Percentiles rank a stretch among this genome's conserved stretches.
Conservation (phyloP, 2,113 vertebrate species). For the Nymphicus hollandicus region DNA sequence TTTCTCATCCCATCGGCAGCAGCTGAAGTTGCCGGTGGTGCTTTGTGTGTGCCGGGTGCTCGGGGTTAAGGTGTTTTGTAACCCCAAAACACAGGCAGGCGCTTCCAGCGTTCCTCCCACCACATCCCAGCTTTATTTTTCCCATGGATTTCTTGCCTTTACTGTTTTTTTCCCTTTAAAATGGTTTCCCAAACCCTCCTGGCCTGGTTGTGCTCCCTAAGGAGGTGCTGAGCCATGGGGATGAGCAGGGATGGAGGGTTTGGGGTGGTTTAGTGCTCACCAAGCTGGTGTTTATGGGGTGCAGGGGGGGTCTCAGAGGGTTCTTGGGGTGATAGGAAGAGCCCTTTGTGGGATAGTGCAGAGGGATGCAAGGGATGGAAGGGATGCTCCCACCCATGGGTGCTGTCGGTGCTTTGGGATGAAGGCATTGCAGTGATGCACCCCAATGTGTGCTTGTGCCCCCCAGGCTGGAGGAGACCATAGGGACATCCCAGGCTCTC, state of each 20-base stretch:
- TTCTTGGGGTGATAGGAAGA: neutral
- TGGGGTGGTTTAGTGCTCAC: neutral
- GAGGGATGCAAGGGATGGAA: neutral
- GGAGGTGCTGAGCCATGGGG: rapidly evolving
- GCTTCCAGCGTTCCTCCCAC: neutral
- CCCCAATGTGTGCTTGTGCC: neutral
- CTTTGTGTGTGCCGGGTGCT: neutral
- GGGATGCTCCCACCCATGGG: neutral
- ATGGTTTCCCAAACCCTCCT: neutral
- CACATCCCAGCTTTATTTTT: rapidly evolving
- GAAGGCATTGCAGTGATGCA: neutral
- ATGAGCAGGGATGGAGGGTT: neutral
- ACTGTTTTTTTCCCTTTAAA: neutral
- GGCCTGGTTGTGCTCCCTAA: neutral
- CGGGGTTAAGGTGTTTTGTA: neutral
- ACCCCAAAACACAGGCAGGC: neutral
- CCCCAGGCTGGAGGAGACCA: neutral
- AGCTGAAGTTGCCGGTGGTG: neutral
- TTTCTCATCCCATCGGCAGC: neutral
- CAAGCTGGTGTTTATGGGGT: rapidly evolving
- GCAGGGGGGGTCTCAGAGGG: neutral
- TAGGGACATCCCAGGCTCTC: neutral
- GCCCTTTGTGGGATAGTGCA: neutral
- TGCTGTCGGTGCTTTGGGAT: neutral
- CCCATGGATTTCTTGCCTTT: neutral